Percentiles rank a stretch among this genome's conserved stretches.
These are phyloP conservation scores for Aspidoscelis tigris DNA, from an alignment of 2,113 vertebrate species.

Conservation along the genomic window DNA sequence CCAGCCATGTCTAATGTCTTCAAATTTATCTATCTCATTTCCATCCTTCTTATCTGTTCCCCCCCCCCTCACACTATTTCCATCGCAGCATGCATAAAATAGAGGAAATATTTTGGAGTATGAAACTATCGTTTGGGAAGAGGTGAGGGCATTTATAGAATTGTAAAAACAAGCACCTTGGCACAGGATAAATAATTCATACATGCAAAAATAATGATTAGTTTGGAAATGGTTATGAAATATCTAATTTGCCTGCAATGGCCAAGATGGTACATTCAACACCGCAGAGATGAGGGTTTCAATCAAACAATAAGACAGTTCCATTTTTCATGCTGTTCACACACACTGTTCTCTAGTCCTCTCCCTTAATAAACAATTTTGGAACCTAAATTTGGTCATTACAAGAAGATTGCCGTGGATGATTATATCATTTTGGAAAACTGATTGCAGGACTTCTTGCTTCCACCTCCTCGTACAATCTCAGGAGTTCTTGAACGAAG, in stretches of 20 bases:
- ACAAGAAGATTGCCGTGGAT: slow-evolving; percentile 14
- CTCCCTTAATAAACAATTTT: slow-evolving; percentile 54
- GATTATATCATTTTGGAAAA: slow-evolving; percentile 41
- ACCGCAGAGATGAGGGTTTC: slow-evolving; percentile 43
- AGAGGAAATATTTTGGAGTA: not conserved
- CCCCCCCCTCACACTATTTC: not conserved
- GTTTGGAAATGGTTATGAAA: slow-evolving; percentile 58
- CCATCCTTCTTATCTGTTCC: not conserved
- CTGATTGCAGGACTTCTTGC: not conserved
- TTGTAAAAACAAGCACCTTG: slow-evolving; percentile 36
- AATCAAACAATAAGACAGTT: slow-evolving; percentile 46
- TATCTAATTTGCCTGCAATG: slow-evolving; percentile 66
- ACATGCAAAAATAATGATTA: slow-evolving; percentile 53
- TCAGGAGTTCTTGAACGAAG: slow-evolving; percentile 34
- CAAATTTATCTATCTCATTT: not conserved
- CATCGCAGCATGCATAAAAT: not conserved
- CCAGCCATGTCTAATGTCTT: no score
- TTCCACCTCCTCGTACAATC: slow-evolving; percentile 1
- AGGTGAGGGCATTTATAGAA: slow-evolving; percentile 15
- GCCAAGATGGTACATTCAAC: slow-evolving; percentile 29
- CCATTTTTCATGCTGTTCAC: slow-evolving; percentile 52
- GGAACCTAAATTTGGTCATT: slow-evolving; percentile 43
- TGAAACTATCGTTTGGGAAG: not conserved
- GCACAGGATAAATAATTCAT: slow-evolving; percentile 42
- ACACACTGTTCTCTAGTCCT: slow-evolving; percentile 51